Evolutionary conservation across 1,140 invertebrate species (phyloP), one percentile per base, ranked within the genome.

Genomic region (Lucilia cuprina): DNA sequence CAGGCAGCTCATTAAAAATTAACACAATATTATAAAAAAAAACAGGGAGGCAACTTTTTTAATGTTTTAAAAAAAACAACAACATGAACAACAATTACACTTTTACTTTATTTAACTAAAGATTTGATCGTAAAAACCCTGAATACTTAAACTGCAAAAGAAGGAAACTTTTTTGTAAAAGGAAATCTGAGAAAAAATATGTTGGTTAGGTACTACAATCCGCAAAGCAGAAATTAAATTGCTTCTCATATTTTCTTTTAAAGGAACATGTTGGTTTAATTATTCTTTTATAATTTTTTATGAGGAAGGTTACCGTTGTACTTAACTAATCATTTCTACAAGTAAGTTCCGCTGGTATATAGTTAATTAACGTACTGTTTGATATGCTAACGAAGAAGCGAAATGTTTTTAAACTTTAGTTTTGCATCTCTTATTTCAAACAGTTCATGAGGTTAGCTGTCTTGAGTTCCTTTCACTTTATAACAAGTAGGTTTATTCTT

Each of bases 1-100:
- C 19, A 80, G 12, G 19, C n/a, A 49, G 77, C 77, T 80, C 77
- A 80, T 80, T 80, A 80, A 80, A 80, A 80, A 80, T 80, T 80
- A 80, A 80, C 77, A 80, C 77, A 80, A 80, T 21, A 80, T 80
- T 49, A 25, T 10, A 49, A 25, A 80, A 49, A 25, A 80, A 80
- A 80, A 30, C 25, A 30, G 25, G 77, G 21, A 9, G 41, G 41
- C 77, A 80, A 49, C 77, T n/a, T 60, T 60, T 60, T 60, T 60
- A n/a, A n/a, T 60, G 55, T 60, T 60, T 14, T 17, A 60, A n/a
- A n/a, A n/a, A n/a, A n/a, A n/a, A 60, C 55, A 7, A 25, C 19
- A 70, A 25, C 65, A 70, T 10, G n/a, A 21, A 70, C 19, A 70
- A 70, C 65, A 70, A 70, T 70, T 60, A n/a, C 55, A 21, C 65